A percentile compares a stretch with the other conserved stretches of the same genome.
phyloP scores from a whole-genome alignment of 2,888 invertebrate genomes.

The Scaptomyza flava region DNA sequence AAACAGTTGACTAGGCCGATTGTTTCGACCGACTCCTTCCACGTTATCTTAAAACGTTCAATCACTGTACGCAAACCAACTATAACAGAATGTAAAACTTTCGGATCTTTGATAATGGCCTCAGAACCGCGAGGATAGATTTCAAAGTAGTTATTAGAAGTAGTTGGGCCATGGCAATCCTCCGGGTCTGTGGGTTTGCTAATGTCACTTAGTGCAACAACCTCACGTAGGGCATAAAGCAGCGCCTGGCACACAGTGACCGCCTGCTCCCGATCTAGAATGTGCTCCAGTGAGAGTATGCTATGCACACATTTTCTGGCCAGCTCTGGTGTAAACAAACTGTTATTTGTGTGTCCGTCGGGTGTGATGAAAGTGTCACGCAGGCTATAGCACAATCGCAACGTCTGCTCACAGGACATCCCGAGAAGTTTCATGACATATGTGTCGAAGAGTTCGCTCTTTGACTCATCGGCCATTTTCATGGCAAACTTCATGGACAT shows the following conservation, averaged over 20 bases:
- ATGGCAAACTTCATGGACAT: constrained; percentile 82
- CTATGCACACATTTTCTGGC: constrained; percentile 83
- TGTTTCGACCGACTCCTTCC: constrained; percentile 92
- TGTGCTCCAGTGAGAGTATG: constrained; percentile 84
- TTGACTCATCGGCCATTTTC: constrained; percentile 56
- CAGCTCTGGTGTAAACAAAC: constrained; percentile 73
- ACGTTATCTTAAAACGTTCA: constrained; percentile 89
- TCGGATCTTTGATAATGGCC: constrained; percentile 84
- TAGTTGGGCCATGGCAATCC: constrained; percentile 54
- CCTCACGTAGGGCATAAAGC: constrained; percentile 87
- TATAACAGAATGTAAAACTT: constrained; percentile 88
- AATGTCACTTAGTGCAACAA: constrained; percentile 73
- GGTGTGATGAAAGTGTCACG: constrained; percentile 84
- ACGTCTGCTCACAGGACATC: constrained; percentile 87
- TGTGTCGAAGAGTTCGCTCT: constrained; percentile 85
- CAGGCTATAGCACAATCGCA: constrained; percentile 86
- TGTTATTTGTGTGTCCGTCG: constrained; percentile 41
- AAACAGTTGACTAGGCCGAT: constrained; percentile 87
- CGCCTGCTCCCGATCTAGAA: constrained; percentile 87
- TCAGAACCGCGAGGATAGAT: constrained; percentile 76
- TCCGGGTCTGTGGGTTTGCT: constrained; percentile 34
- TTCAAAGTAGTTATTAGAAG: constrained; percentile 52
- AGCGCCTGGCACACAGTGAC: constrained; percentile 87
- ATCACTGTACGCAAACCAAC: constrained; percentile 88
- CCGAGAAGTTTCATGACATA: constrained; percentile 87